Evolutionary conservation across 2,113 vertebrate species (phyloP).

Genomic region (Variabilichromis moorii): DNA sequence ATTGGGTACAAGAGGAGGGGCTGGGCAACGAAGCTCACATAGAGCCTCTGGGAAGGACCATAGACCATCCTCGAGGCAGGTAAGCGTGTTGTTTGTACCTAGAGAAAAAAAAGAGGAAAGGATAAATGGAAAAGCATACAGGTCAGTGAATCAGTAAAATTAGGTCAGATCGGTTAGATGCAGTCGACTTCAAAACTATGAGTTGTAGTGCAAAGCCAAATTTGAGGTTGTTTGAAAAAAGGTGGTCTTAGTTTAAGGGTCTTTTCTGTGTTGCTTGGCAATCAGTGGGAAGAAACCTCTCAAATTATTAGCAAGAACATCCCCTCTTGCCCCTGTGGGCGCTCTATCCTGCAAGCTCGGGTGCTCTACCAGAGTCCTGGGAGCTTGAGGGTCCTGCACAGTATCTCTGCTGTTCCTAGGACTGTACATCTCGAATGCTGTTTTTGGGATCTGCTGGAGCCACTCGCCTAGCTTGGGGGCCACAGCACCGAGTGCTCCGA

Average conservation of each 20-base stretch:
- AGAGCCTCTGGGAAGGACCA: slow-evolving; percentile 98
- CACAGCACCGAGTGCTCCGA: neutral
- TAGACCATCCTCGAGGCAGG: slow-evolving; percentile 90
- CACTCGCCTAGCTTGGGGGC: neutral
- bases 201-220: neutral
- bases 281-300: neutral
- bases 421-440: neutral
- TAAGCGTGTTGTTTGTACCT: slow-evolving; percentile 91
- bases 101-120: neutral
- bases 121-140: neutral
- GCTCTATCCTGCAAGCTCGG: neutral
- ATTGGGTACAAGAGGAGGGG: slow-evolving; percentile 81
- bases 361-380: neutral
- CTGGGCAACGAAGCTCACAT: slow-evolving; percentile 90
- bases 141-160: neutral
- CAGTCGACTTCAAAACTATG: neutral
- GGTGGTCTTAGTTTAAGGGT: neutral
- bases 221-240: neutral
- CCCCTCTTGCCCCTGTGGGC: neutral
- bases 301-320: neutral
- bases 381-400: neutral
- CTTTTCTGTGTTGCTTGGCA: neutral
- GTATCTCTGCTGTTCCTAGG: neutral
- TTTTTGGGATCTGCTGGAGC: neutral
- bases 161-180: neutral